A percentile compares a stretch with the other conserved stretches of the same genome.
Conservation (phyloP, 2,113 vertebrate species). For the Crotophaga sulcirostris region DNA sequence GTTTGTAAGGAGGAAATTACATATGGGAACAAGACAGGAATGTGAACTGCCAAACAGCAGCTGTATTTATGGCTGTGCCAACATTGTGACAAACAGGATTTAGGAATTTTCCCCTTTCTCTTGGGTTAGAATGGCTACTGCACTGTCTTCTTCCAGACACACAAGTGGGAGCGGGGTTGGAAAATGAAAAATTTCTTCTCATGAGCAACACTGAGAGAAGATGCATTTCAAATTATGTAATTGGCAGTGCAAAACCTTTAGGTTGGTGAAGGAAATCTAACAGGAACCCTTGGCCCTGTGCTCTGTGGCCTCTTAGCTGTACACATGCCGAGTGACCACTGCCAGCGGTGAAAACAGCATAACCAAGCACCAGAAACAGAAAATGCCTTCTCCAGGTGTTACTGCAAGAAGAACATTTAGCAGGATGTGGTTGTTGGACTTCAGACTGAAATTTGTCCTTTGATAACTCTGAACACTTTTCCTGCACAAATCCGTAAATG, state of each 20-base stretch:
- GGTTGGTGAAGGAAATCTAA: background rate
- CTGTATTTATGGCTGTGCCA: background rate
- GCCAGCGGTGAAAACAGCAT: background rate
- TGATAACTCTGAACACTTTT: background rate
- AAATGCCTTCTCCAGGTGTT: background rate
- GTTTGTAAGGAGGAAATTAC: background rate
- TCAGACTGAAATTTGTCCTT: background rate
- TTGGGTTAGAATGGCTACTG: background rate
- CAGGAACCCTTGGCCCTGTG: background rate
- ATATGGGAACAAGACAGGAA: background rate
- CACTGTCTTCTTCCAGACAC: background rate
- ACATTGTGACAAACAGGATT: accelerated
- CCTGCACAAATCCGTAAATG: background rate
- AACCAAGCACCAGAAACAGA: background rate
- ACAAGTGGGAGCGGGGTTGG: background rate
- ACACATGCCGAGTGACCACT: background rate
- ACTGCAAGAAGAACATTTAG: background rate
- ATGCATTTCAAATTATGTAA: background rate
- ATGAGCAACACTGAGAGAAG: background rate
- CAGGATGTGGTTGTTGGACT: background rate
- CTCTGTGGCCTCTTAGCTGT: background rate
- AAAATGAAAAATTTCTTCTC: background rate
- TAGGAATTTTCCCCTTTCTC: background rate
- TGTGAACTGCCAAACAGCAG: background rate
- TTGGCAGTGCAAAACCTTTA: background rate